Base-by-base conservation (phyloP, 2,113 vertebrate species). In the Campylorhamphus procurvoides region DNA sequence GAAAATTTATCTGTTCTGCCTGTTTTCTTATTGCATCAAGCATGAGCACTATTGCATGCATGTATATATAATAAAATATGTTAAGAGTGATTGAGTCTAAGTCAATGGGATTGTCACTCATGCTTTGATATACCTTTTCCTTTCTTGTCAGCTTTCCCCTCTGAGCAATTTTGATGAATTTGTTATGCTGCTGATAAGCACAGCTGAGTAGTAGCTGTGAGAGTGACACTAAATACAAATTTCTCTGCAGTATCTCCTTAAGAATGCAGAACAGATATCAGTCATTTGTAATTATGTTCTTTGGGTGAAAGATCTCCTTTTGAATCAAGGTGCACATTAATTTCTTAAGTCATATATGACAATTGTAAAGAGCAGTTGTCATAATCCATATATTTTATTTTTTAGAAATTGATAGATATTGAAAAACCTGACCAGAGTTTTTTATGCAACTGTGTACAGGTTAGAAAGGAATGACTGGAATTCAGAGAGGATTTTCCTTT, bases 71-170 rank as follows among this genome's bases (percentile, higher is more conserved):
- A 72, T 44, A n/a, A 66, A 67, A 28, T 37, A 77, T n/a, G 22
- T 62, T 83, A 73, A 59, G 76, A 93, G 25, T 63, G 73, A 55
- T n/a, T 42, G 56, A 89, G 52, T 29, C 18, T 78, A 78, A 84
- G 47, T 82, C 89, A 76, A 39, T 69, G 59, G 64, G 66, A 89
- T 67, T 93, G 95, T 77, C 90, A 85, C 52, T 97, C 35, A 12
- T 31, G 6, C 91, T 95, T 90, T 82, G 69, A 92, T 91, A 33
- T 39, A 69, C 35, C 29, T 78, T 84, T 91, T 29, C 56, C 46
- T 94, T 89, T 86, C 75, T 84, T 73, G 73, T 86, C 69, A 80
- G 2, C 71, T 80, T 93, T 84, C 31, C 18, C 50, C 58, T 76
- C 52, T 81, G 40, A 93, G 75, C 35, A 74, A 28, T 75, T 83